Conservation (phyloP, 2,113 vertebrate species). For the Lycaon pictus region DNA sequence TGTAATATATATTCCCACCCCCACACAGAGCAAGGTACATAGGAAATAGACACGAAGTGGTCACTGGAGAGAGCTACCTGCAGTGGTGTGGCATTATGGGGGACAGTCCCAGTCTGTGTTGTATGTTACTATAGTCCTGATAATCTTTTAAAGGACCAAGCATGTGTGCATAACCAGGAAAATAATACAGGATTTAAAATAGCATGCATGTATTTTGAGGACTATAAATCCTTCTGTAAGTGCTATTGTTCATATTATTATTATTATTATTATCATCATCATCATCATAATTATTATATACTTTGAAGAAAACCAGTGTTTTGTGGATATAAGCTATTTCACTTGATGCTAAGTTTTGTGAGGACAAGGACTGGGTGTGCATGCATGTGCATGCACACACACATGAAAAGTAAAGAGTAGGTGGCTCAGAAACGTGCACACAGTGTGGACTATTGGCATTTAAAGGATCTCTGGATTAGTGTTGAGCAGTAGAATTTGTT, state of each 20-base stretch:
- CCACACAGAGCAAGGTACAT: neutral
- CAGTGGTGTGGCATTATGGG: neutral
- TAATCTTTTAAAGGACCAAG: neutral
- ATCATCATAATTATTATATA: neutral
- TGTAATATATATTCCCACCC: neutral
- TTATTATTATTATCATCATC: neutral
- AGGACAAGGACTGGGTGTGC: neutral
- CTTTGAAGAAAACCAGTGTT: neutral
- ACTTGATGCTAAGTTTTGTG: neutral
- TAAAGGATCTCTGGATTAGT: neutral
- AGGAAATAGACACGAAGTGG: neutral
- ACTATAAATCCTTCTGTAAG: neutral
- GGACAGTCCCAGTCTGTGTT: neutral
- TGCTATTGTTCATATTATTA: neutral
- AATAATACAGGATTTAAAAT: neutral
- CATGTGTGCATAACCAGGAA: neutral
- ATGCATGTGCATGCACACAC: neutral
- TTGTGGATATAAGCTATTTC: neutral
- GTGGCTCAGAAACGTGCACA: neutral
- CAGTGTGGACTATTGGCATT: neutral
- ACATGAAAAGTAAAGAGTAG: neutral
- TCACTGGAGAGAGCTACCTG: neutral
- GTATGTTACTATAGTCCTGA: neutral
- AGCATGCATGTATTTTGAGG: neutral
- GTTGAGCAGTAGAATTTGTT: neutral